Evolutionary conservation across 2,113 vertebrate species (phyloP), one percentile per base, ranked within the genome.

Genomic region (Pelecanoides urinatrix): DNA sequence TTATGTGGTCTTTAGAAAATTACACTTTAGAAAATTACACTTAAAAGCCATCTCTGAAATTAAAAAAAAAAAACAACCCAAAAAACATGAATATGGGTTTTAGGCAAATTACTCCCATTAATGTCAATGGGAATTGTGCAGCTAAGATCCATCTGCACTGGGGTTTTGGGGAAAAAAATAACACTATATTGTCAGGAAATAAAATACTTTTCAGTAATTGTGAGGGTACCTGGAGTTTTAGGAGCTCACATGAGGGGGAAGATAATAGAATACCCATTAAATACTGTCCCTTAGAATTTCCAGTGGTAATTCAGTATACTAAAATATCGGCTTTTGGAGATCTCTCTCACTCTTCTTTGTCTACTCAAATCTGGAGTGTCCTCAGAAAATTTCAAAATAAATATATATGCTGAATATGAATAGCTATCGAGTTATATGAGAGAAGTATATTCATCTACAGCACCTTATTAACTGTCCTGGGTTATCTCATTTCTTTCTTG

Each of bases 1-100:
- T 96, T 91, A 73, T 76, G 36, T 58, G 25, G 12, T 45, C 88
- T 96, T 92, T 92, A 88, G 94, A 95, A 96, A 91, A 93, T 91
- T 88, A 68, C 25, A 80, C 62, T 89, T 71, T 10, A 77, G 86
- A 79, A 94, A 90, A 96, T 96, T 92, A 53, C 27, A 53, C 75
- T 97, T 94, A 70, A 93, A 97, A 92, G 74, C 38, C 61, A 73
- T 34, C 23, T 88, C 75, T 88, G 47, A 84, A 88, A 78, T 90
- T 62, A 55, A 30, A 32, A 55, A 11, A 45, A 45, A 16, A 44
- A 44, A 44, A 44, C 42, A 15, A 40, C 44, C 44, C 40, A 40
- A 40, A 53, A 34, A n/a, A 55, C 25, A 25, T 0, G 6, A 79
- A 49, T 27, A 42, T 23, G 17, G 30, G 20, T 82, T 96, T 94